Evolutionary conservation across 2,888 invertebrate species (phyloP), one percentile per base, ranked within the genome.

Genomic region (Ypsolopha sequella): DNA sequence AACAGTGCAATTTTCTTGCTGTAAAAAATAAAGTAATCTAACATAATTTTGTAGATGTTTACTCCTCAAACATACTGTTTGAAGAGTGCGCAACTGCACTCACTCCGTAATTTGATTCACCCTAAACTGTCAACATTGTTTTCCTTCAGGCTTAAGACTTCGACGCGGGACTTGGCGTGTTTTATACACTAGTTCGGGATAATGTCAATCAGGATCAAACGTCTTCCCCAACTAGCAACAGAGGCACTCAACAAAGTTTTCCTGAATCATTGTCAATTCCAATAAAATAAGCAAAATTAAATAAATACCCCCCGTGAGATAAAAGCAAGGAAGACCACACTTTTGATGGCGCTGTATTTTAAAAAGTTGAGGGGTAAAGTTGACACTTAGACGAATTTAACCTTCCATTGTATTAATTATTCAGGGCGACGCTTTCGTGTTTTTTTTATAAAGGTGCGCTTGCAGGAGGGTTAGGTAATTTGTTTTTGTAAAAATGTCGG

Each of bases 321-420:
- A 80, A 82, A 82, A 81, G 55, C 54, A 58, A 57, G 67, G 69
- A 65, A 76, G 76, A 81, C 82, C 81, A 70, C 82, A 78, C 76
- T 80, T 80, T 80, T 80, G 82, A 81, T 77, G 81, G 80, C 73
- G 77, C 73, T 74, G 80, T 79, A 74, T 80, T 84, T 84, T 80
- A 66, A 73, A 76, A 82, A 80, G 76, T 81, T 77, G 67, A 80
- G 84, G 85, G 80, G 80, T 46, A 49, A 76, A 79, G 79, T 79
- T 84, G 84, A 84, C 84, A 84, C 84, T 84, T 76, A 66, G 80
- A 80, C 73, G 79, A 84, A 77, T 85, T 84, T 84, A 81, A 84
- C 82, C 81, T 84, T 74, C 79, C 78, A 82, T 85, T 82, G 82
- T 84, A 84, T 86, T 85, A 86, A 85, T 85, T 86, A 86, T 85